Evolutionary conservation across 1,140 invertebrate species (phyloP).

Genomic region (Drosophila fuyamai): DNA sequence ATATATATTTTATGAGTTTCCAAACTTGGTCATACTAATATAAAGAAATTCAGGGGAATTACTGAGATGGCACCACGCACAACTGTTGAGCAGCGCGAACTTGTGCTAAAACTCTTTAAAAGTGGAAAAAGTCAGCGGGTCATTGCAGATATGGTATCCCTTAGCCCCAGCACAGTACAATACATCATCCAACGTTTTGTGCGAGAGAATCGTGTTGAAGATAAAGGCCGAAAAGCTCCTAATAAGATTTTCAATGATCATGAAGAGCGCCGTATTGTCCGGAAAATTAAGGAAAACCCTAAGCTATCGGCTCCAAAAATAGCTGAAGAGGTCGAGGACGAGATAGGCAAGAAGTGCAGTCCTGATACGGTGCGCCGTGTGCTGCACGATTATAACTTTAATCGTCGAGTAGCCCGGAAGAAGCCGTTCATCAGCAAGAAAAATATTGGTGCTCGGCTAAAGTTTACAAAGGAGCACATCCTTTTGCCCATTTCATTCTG

Average conservation of each 20-base stretch:
- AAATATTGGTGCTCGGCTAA: not conserved
- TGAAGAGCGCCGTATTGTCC: not conserved
- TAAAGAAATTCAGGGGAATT: not conserved
- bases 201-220: not conserved
- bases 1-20: not conserved
- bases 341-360: too few species aligned
- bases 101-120: not conserved
- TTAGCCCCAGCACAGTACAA: not conserved
- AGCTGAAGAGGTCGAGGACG: not conserved
- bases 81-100: not conserved
- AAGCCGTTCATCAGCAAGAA: not conserved
- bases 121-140: not conserved
- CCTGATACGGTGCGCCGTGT: too few species aligned
- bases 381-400: too few species aligned
- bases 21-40: not conserved
- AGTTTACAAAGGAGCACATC: not conserved
- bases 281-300: not conserved
- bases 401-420: not conserved
- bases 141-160: not conserved
- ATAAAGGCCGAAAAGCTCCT: not conserved
- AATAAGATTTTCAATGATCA: not conserved
- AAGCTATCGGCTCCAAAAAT: not conserved
- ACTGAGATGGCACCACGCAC: not conserved
- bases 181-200: not conserved
- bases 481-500: too few species aligned